These are phyloP conservation scores for Venusia cambrica DNA, from an alignment of 2,888 invertebrate genomes.

Conservation along the genomic window DNA sequence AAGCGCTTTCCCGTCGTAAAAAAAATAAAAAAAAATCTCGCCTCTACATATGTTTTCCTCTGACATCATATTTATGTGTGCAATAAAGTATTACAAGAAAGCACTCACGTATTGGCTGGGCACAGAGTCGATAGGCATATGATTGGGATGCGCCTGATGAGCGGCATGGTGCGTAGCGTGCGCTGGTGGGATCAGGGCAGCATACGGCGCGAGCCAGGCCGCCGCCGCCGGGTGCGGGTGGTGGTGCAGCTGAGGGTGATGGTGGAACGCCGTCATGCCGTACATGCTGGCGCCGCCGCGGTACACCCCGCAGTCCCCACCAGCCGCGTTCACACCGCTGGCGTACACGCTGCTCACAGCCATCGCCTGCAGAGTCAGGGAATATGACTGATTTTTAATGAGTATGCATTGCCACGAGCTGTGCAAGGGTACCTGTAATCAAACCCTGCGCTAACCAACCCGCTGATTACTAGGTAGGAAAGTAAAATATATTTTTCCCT, in stretches of 20 bases:
- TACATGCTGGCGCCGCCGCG: slow-evolving; percentile 67
- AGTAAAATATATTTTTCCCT: not conserved
- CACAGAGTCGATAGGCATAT: slow-evolving; percentile 72
- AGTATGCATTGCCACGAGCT: slow-evolving; percentile 26
- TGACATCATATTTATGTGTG: too few relatives aligned
- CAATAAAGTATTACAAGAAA: too few relatives aligned
- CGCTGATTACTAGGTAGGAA: not conserved
- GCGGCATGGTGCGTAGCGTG: slow-evolving; percentile 61
- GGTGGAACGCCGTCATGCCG: slow-evolving; percentile 71
- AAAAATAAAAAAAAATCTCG: too few relatives aligned
- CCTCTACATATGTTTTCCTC: too few relatives aligned
- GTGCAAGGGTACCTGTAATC: slow-evolving; percentile 20
- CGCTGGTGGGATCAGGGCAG: slow-evolving; percentile 64
- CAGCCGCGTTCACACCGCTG: slow-evolving; percentile 57
- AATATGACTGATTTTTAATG: slow-evolving; percentile 28
- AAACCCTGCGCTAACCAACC: not conserved
- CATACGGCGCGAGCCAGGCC: slow-evolving; percentile 74
- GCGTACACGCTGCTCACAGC: slow-evolving; percentile 71
- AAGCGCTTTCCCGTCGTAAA: too few relatives aligned
- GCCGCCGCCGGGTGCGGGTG: slow-evolving; percentile 64
- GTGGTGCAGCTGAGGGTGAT: slow-evolving; percentile 70
- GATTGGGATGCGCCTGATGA: slow-evolving; percentile 63
- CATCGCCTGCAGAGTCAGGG: slow-evolving; percentile 53
- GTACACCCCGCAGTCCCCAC: slow-evolving; percentile 68
- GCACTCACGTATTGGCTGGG: slow-evolving; percentile 78